These are phyloP conservation scores for Drosophila teissieri DNA, from an alignment of 1,140 invertebrate genomes.

Conservation along the genomic window DNA sequence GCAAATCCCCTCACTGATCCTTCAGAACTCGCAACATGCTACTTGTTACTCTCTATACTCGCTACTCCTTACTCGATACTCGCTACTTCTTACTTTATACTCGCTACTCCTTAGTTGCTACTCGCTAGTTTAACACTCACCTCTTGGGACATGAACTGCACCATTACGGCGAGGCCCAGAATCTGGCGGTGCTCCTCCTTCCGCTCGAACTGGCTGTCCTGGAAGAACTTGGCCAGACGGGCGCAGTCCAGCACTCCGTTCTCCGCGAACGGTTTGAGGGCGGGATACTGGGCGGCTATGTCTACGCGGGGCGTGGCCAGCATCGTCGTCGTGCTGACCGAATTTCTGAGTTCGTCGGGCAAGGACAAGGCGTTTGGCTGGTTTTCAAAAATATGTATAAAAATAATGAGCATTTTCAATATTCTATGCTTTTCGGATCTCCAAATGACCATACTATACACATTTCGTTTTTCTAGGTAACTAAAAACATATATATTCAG, in stretches of 20 bases:
- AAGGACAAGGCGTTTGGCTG: neutral
- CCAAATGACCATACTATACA: too few relatives aligned
- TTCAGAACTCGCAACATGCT: neutral
- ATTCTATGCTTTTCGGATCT: too few relatives aligned
- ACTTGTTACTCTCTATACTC: neutral
- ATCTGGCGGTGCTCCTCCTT: conserved; percentile 44
- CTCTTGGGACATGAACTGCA: conserved; percentile 65
- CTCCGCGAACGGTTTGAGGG: conserved; percentile 49
- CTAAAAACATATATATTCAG: too few relatives aligned
- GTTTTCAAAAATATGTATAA: neutral
- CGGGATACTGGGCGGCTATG: conserved; percentile 36
- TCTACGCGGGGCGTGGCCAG: conserved; percentile 26
- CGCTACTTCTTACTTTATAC: neutral
- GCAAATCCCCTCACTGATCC: conserved; percentile 56
- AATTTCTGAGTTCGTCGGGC: neutral
- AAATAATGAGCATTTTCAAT: neutral
- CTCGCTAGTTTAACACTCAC: conserved; percentile 29
- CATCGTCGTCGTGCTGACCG: conserved; percentile 19
- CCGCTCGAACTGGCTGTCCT: conserved; percentile 32
- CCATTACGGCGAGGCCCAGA: conserved; percentile 60
- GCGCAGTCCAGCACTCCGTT: conserved; percentile 45
- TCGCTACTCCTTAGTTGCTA: neutral
- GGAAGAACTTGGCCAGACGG: conserved; percentile 46
- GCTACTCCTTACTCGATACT: neutral
- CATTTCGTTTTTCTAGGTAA: too few relatives aligned